phyloP scores from a whole-genome alignment of 2,797 vertebrate genomes.

The Tinamus major region DNA sequence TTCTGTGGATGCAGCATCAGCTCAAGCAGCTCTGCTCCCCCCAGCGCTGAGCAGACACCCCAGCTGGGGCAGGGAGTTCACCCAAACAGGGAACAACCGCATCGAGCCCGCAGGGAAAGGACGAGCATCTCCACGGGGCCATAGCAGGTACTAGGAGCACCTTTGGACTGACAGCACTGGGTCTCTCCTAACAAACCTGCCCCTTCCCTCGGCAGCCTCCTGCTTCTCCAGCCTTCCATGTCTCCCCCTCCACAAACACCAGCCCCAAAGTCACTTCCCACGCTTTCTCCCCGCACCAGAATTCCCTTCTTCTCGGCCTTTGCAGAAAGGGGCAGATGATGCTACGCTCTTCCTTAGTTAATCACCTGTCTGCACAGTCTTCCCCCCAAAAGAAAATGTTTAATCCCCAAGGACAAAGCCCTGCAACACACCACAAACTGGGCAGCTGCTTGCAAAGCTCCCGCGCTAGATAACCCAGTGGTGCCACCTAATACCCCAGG shows the following conservation, averaged over 20 bases:
- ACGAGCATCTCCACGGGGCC: background rate
- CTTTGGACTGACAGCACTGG: background rate
- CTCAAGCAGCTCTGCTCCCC: background rate
- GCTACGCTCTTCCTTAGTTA: background rate
- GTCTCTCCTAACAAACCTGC: background rate
- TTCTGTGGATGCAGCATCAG: background rate
- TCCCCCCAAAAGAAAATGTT: background rate
- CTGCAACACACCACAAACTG: background rate
- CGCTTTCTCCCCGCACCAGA: background rate
- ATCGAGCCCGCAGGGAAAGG: rapidly evolving
- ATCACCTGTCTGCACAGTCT: background rate
- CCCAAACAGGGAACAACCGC: background rate
- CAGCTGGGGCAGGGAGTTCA: background rate
- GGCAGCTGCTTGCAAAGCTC: rapidly evolving
- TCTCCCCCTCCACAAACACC: background rate
- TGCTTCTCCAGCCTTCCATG: background rate
- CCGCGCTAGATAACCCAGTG: background rate
- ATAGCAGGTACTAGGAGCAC: rapidly evolving
- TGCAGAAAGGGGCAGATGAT: background rate
- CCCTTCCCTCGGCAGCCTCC: background rate
- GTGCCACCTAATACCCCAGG: rapidly evolving
- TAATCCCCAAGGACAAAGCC: background rate
- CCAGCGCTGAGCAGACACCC: background rate
- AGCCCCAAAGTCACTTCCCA: background rate
- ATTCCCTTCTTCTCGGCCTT: background rate